Evolutionary conservation across 2,113 vertebrate species (phyloP), one percentile per base, ranked within the genome.

Genomic region (Rhea americana): DNA sequence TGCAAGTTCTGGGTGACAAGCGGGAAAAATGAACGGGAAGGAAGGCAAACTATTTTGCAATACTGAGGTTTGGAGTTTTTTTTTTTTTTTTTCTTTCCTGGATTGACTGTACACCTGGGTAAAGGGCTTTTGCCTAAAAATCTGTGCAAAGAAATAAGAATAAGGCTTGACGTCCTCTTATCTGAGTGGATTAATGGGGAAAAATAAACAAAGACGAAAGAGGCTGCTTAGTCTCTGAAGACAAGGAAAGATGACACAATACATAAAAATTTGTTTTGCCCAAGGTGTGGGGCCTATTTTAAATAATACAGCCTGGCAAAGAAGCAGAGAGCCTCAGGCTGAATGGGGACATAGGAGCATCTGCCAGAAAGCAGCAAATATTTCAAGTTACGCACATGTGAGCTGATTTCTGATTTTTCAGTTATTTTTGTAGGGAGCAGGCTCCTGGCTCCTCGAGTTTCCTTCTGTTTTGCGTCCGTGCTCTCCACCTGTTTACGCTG

Each of bases 391-490:
- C 21, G 9, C 0, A 1, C 45, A 26, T 24, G 30, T 71, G 21
- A 67, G 63, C 43, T 48, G 53, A 24, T 43, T 82, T 26, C 43
- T 79, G 74, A 28, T 35, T 35, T 35, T 35, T 35, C n/a, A 82
- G 71, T 16, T 48, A 0, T 77, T 89, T 32, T 14, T 56, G 3
- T 13, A 24, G 32, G 28, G 53, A 91, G 48, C 21, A 50, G 73
- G 17, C 32, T 73, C n/a, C 26, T 80, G 73, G 41, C 24, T 73
- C 56, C 43, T 37, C 66, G 70, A 78, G 13, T 5, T 43, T 17
- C 0, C 0, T 25, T 70, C 18, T 63, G 14, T 45, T 71, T 11
- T 32, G 7, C 53, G 18, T 47, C 67, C 48, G 5, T 0, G 7
- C 45, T 56, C 74, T 39, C 78, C 45, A 56, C 62, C 53, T 79